phyloP scores from a whole-genome alignment of 2,797 vertebrate genomes.

The Manis crassicaudata region DNA sequence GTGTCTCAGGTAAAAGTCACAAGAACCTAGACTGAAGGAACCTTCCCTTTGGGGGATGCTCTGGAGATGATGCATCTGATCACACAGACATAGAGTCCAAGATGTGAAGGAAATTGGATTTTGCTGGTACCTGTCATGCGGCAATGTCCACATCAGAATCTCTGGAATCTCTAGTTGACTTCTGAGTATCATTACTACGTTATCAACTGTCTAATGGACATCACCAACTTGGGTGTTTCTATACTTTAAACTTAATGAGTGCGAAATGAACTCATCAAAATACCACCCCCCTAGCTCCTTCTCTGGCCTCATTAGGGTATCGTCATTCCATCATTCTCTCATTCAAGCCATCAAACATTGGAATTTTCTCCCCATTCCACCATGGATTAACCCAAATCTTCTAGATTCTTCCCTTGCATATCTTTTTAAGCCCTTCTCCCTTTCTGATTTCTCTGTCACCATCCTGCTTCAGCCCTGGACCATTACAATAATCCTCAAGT shows the following conservation, averaged over 20 bases:
- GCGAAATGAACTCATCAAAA: not conserved
- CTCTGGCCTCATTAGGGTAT: not conserved
- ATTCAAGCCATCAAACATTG: not conserved
- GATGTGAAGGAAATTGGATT: constrained; percentile 8
- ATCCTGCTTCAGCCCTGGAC: not conserved
- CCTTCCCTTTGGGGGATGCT: not conserved
- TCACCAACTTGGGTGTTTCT: constrained; percentile 3
- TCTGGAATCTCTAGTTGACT: not conserved
- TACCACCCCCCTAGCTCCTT: not conserved
- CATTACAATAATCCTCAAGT: not conserved
- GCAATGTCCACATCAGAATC: not conserved
- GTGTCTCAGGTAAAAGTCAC: not conserved
- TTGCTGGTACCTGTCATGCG: not conserved
- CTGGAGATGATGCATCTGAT: not conserved
- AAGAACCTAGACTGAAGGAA: not conserved
- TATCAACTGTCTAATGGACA: not conserved
- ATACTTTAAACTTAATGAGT: not conserved
- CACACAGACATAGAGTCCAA: not conserved
- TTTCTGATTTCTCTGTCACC: not conserved
- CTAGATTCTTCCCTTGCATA: not conserved
- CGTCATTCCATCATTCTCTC: not conserved
- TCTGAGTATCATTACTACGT: not conserved
- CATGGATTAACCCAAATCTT: not conserved
- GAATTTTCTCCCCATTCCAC: not conserved
- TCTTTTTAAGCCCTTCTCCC: constrained; percentile 1